Evolutionary conservation across 2,797 vertebrate genomes (phyloP).

Genomic region (Melanotaenia pygmaea): DNA sequence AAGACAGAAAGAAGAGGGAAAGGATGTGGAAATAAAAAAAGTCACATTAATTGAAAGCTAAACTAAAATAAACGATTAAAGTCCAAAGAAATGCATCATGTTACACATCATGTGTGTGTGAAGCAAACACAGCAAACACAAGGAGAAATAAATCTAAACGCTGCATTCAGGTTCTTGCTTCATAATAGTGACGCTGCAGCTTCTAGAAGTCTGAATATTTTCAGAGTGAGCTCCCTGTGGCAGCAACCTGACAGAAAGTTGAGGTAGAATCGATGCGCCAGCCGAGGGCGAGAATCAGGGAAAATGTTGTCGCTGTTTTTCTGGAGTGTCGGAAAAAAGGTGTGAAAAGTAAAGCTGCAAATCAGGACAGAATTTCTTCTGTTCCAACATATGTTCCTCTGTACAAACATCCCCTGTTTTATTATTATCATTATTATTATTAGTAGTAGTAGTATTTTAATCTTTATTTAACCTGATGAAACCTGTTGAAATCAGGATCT

Average conservation of each 20-base stretch:
- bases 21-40: background rate
- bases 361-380: background rate
- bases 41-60: background rate
- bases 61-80: background rate
- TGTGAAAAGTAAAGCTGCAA: conserved; percentile 1
- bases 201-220: conserved; percentile 22
- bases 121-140: no score
- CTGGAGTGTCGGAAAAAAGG: background rate
- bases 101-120: no score
- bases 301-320: conserved; percentile 1
- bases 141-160: background rate
- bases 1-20: background rate
- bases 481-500: no score
- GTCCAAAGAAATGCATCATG: no score
- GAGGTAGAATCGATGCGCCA: background rate
- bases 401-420: no score
- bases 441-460: no score
- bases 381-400: background rate
- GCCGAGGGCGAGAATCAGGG: background rate
- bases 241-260: background rate
- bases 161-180: background rate
- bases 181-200: background rate
- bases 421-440: no score
- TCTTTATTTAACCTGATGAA: no score
- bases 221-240: conserved; percentile 10